Evolutionary conservation across 2,888 invertebrate species (phyloP).

Genomic region (Tipula helvola): DNA sequence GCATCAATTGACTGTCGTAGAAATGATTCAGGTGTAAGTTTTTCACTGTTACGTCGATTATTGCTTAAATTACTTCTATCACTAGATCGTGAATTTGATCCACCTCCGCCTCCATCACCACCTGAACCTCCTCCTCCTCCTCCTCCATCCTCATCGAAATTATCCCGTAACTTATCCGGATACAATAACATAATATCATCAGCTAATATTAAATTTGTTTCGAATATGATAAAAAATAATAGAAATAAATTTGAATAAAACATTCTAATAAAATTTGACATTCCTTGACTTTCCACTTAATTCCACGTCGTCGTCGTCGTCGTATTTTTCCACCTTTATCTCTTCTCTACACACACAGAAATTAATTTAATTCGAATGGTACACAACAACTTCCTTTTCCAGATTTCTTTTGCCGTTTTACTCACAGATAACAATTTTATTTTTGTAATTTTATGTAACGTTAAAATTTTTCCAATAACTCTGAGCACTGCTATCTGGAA

Average conservation of each 20-base stretch:
- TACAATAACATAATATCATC: background rate
- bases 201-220: conserved; percentile 7
- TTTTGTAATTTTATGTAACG: background rate
- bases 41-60: background rate
- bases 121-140: background rate
- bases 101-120: background rate
- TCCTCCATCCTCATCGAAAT: background rate
- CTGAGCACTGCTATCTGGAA: background rate
- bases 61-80: background rate
- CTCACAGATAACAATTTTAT: background rate
- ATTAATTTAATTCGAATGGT: background rate
- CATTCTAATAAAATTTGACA: conserved; percentile 6
- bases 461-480: background rate
- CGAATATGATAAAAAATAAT: conserved; percentile 4
- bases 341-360: background rate
- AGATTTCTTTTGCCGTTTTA: background rate
- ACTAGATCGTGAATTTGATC: background rate
- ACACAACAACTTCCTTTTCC: background rate
- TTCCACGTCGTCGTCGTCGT: background rate
- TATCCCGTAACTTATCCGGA: background rate
- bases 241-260: conserved; percentile 7
- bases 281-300: background rate
- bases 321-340: background rate
- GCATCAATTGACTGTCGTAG: background rate
- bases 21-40: background rate